A percentile compares a stretch with the other conserved stretches of the same genome.
These are phyloP conservation scores for Galerucella pusilla DNA, from an alignment of 2,888 invertebrate species.

Conservation along the genomic window DNA sequence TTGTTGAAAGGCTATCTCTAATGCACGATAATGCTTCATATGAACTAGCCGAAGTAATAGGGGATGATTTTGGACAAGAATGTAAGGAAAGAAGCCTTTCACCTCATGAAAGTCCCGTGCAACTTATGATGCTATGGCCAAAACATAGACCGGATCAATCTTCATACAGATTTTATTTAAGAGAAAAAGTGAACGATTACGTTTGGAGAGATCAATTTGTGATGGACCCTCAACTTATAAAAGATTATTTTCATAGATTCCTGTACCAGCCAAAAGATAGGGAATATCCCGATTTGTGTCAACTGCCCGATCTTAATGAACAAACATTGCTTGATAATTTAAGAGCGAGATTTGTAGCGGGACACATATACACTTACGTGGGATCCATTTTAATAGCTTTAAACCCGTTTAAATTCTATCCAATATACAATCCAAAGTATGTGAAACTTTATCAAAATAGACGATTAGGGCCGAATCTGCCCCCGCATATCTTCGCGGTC, in stretches of 20 bases:
- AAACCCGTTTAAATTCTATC: slow-evolving; percentile 94
- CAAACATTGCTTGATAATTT: slow-evolving; percentile 92
- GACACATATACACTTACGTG: slow-evolving; percentile 96
- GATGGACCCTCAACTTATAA: slow-evolving; percentile 90
- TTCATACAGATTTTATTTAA: slow-evolving; percentile 82
- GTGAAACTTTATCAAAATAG: slow-evolving; percentile 95
- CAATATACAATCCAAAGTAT: slow-evolving; percentile 98
- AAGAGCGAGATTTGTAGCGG: slow-evolving; percentile 86
- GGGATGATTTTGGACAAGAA: slow-evolving; percentile 86
- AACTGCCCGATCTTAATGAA: slow-evolving; percentile 94
- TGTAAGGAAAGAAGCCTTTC: slow-evolving; percentile 92
- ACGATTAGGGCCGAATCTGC: slow-evolving; percentile 88
- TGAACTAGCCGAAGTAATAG: slow-evolving; percentile 89
- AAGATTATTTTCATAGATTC: slow-evolving; percentile 92
- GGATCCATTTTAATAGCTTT: slow-evolving; percentile 95
- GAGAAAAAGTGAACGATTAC: slow-evolving; percentile 86
- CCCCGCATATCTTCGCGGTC: slow-evolving; percentile 97
- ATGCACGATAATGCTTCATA: slow-evolving; percentile 72
- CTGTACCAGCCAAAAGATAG: slow-evolving; percentile 92
- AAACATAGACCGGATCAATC: slow-evolving; percentile 69
- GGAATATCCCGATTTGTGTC: slow-evolving; percentile 96
- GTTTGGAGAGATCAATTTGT: slow-evolving; percentile 90
- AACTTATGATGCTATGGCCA: slow-evolving; percentile 86
- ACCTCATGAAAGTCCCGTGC: slow-evolving; percentile 82
- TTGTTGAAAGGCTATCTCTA: slow-evolving; percentile 78